Evolutionary conservation across 2,888 invertebrate species (phyloP).

Genomic region (Macroteleia sp.): DNA sequence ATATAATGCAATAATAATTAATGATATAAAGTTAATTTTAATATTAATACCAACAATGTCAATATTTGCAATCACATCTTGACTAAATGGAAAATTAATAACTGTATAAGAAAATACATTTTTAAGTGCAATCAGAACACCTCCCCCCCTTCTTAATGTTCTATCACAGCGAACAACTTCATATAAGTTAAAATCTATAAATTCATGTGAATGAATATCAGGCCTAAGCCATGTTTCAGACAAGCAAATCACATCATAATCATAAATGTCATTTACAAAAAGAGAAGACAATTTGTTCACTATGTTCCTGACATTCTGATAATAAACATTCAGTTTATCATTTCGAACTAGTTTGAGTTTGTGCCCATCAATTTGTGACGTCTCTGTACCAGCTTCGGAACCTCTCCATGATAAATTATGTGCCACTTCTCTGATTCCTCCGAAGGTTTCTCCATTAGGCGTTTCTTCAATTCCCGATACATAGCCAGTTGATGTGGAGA

Average conservation of each 20-base stretch:
- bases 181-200: not conserved
- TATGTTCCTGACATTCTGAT: not conserved
- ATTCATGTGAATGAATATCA: not conserved
- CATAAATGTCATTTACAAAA: no score
- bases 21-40: not conserved
- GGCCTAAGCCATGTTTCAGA: not conserved
- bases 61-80: no score
- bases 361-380: no score
- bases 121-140: not conserved
- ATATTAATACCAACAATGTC: not conserved
- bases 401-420: no score
- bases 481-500: not conserved
- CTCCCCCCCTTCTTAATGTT: not conserved
- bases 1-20: no score
- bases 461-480: no score
- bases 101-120: no score
- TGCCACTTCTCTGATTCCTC: no score
- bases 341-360: not conserved
- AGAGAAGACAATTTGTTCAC: not conserved
- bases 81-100: no score
- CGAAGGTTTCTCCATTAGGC: not conserved
- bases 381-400: no score
- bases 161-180: not conserved
- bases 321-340: not conserved
- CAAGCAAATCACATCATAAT: not conserved